phyloP scores from a whole-genome alignment of 2,888 invertebrate species.

The Archaeoteleia sp. region DNA sequence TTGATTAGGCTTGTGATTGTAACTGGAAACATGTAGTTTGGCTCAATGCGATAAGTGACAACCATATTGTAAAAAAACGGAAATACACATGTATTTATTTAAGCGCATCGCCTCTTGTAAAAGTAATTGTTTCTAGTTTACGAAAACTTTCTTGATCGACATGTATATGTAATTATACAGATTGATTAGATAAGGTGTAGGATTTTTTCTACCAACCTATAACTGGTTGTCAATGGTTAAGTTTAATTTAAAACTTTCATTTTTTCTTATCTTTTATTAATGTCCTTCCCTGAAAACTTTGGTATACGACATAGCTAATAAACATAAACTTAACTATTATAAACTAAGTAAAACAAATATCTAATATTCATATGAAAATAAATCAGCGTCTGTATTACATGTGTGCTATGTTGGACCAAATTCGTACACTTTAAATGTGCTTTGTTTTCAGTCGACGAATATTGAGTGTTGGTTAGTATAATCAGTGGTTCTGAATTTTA shows the following conservation, averaged over 20 bases:
- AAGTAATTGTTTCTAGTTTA: slow-evolving; percentile 24
- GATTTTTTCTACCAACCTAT: slow-evolving; percentile 19
- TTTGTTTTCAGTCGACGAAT: slow-evolving; percentile 28
- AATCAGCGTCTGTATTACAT: slow-evolving; percentile 65
- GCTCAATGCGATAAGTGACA: slow-evolving; percentile 13
- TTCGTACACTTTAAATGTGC: no score
- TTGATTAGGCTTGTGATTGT: slow-evolving; percentile 5
- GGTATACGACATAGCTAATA: slow-evolving; percentile 57
- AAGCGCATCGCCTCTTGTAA: slow-evolving; percentile 27
- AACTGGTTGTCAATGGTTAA: slow-evolving; percentile 26
- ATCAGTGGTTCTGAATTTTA: slow-evolving; percentile 5
- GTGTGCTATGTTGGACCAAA: slow-evolving; percentile 68
- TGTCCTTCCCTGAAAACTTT: slow-evolving; percentile 60
- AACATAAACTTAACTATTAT: slow-evolving; percentile 61
- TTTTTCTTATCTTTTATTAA: slow-evolving; percentile 8
- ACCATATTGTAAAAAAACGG: slow-evolving; percentile 22
- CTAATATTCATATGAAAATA: slow-evolving; percentile 60
- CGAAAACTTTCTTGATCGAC: slow-evolving; percentile 9
- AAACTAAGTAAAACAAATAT: slow-evolving; percentile 62
- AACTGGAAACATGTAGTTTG: slow-evolving; percentile 3
- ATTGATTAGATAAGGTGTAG: slow-evolving; percentile 32
- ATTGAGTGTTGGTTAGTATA: slow-evolving; percentile 27
- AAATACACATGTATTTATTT: slow-evolving; percentile 27
- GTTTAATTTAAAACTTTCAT: slow-evolving; percentile 15
- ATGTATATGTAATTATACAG: slow-evolving; percentile 21